phyloP scores from a whole-genome alignment of 2,797 vertebrate species.

The Psittacula derbiana region DNA sequence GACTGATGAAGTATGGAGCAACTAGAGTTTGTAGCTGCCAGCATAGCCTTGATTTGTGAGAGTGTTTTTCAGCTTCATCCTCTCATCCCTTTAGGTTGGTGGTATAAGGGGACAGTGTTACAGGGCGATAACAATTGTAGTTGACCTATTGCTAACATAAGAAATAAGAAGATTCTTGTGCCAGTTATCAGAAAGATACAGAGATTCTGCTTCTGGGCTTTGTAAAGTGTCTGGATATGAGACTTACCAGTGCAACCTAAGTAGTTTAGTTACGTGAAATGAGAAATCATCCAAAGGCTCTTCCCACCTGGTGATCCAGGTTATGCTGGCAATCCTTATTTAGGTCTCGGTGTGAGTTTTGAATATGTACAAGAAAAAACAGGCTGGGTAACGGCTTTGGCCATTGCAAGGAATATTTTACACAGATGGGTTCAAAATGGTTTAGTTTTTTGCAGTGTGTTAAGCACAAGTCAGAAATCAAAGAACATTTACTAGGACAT shows the following conservation, averaged over 20 bases:
- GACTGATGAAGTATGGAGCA: not conserved
- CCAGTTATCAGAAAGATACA: not conserved
- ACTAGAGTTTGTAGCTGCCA: not conserved
- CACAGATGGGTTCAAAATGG: not conserved
- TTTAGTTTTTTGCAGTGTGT: not conserved
- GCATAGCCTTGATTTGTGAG: not conserved
- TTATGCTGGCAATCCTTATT: not conserved
- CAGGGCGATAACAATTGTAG: rapidly evolving
- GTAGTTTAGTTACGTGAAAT: not conserved
- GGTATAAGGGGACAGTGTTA: not conserved
- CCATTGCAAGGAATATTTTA: not conserved
- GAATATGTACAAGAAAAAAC: not conserved
- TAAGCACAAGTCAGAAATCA: not conserved
- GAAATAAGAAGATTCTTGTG: not conserved
- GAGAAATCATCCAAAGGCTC: not conserved
- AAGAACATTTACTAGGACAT: not conserved
- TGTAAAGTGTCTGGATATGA: not conserved
- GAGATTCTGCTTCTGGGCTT: not conserved
- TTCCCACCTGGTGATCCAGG: not conserved
- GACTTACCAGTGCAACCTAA: not conserved
- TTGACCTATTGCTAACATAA: not conserved
- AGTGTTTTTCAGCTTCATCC: not conserved
- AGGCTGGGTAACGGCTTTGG: not conserved
- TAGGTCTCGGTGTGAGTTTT: not conserved
- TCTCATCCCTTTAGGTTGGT: not conserved